Conservation (phyloP, 2,797 vertebrate species). For the Pangasius macronema region DNA sequence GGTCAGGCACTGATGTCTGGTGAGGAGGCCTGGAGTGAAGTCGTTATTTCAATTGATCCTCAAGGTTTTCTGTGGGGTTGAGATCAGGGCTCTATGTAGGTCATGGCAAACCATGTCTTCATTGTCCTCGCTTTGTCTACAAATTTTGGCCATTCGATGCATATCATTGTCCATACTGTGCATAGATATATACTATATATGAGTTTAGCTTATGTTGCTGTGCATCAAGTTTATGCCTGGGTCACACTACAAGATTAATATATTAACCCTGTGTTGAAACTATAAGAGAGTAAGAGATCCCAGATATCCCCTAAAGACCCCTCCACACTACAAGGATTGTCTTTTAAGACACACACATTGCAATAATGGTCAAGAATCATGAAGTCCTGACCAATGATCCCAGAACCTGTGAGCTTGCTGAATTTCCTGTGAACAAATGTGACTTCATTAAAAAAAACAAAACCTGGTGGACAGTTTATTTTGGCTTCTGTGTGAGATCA, state of each 20-base stretch:
- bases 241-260: neutral
- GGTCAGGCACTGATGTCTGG: neutral
- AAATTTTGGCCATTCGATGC: neutral
- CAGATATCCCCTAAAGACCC: no score
- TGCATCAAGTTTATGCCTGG: neutral
- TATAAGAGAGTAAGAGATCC: neutral
- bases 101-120: neutral
- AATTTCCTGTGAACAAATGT: neutral
- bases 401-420: neutral
- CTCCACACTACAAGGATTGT: neutral
- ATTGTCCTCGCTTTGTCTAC: neutral
- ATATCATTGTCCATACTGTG: neutral
- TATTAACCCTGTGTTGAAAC: neutral
- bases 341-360: neutral
- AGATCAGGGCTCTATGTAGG: neutral
- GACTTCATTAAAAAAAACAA: neutral
- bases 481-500: neutral
- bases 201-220: neutral
- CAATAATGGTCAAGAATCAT: neutral
- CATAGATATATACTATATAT: neutral
- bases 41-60: neutral
- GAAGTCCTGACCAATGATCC: neutral
- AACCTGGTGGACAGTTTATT: neutral
- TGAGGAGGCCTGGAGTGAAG: neutral
- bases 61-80: neutral